Conservation (phyloP, 2,113 vertebrate genomes). For the Cheirogaleus medius region DNA sequence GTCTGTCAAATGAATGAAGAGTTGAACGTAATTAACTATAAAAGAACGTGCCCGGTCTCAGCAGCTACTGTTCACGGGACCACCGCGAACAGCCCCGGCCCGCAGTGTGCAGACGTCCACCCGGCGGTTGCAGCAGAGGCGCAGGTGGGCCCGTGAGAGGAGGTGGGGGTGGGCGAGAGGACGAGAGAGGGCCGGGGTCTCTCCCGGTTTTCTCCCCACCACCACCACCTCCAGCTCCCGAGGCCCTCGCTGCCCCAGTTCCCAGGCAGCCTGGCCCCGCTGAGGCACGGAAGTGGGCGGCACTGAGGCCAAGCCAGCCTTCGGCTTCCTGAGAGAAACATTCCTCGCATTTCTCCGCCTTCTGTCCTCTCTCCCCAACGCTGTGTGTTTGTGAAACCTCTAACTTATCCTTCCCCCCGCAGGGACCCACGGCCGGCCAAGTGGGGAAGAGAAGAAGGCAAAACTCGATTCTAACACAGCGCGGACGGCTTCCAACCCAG, state of each 20-base stretch:
- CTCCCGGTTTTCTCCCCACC: background rate
- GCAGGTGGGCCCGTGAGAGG: no score
- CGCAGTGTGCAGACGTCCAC: rapidly evolving
- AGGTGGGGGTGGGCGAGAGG: background rate
- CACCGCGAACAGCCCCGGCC: background rate
- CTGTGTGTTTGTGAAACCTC: conserved; percentile 18
- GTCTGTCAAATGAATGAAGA: background rate
- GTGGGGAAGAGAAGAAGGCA: background rate
- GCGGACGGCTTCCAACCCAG: background rate
- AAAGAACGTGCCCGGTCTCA: background rate
- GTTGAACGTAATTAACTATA: background rate
- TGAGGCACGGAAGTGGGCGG: conserved; percentile 17
- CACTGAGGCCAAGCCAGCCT: background rate
- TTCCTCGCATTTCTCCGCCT: conserved; percentile 66
- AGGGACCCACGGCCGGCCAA: background rate
- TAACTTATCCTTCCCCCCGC: background rate
- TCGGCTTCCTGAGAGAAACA: conserved; percentile 62
- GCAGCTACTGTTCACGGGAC: background rate
- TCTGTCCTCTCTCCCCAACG: conserved; percentile 41
- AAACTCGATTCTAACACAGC: background rate
- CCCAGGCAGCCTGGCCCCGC: background rate
- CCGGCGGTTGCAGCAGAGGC: background rate
- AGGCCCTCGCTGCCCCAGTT: background rate
- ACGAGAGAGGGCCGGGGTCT: background rate
- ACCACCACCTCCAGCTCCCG: background rate